These are phyloP conservation scores for Sinopyrophorus schimmeli DNA, from an alignment of 2,888 invertebrate genomes.

Conservation along the genomic window DNA sequence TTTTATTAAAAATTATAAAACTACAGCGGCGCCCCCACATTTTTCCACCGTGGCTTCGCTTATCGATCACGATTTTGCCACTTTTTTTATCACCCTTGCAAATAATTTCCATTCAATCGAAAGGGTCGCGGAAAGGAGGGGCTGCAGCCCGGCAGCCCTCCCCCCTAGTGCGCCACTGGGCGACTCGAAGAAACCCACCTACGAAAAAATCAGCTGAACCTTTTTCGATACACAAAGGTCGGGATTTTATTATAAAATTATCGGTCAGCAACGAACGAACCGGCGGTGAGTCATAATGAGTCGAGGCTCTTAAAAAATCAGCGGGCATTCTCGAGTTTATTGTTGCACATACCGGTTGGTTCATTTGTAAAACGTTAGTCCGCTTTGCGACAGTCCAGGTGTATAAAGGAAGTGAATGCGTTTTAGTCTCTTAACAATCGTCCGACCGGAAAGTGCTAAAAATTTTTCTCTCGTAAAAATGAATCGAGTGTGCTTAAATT, in stretches of 20 bases:
- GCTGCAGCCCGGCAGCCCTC: too few relatives aligned
- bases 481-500: neutral
- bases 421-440: slow-evolving; percentile 8
- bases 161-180: neutral
- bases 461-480: neutral
- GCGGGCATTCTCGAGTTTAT: slow-evolving; percentile 17
- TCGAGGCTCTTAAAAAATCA: slow-evolving; percentile 9
- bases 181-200: slow-evolving; percentile 1
- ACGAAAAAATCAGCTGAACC: too few relatives aligned
- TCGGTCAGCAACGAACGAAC: neutral
- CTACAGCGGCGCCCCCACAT: too few relatives aligned
- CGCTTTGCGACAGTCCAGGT: slow-evolving; percentile 11
- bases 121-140: too few relatives aligned
- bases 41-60: too few relatives aligned
- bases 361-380: slow-evolving; percentile 16
- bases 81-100: too few relatives aligned
- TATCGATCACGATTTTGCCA: too few relatives aligned
- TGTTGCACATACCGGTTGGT: slow-evolving; percentile 20
- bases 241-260: slow-evolving; percentile 5
- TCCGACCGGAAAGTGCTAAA: slow-evolving; percentile 6
- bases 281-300: slow-evolving; percentile 18
- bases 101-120: too few relatives aligned
- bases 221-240: slow-evolving; percentile 2
- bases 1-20: too few relatives aligned
- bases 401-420: slow-evolving; percentile 6